phyloP scores from a whole-genome alignment of 2,797 vertebrate genomes.

The Spinus olivaceus region DNA sequence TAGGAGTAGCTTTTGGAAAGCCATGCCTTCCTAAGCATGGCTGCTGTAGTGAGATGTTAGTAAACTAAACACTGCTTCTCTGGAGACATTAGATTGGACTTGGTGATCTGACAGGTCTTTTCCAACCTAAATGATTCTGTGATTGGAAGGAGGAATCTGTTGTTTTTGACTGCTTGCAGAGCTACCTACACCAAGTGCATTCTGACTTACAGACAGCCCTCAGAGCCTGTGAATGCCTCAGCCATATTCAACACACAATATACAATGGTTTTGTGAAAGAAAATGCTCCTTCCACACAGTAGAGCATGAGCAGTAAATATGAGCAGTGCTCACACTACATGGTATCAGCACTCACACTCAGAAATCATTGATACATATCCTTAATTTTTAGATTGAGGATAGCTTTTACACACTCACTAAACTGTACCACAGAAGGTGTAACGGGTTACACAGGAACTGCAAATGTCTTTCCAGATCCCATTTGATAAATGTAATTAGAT shows the following conservation, averaged over 20 bases:
- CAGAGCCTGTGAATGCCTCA: not conserved
- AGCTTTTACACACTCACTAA: not conserved
- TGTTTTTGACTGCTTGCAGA: not conserved
- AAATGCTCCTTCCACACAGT: not conserved
- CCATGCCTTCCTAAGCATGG: not conserved
- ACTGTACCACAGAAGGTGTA: not conserved
- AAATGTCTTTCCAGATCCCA: not conserved
- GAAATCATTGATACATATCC: not conserved
- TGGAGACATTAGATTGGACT: not conserved
- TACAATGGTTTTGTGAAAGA: not conserved
- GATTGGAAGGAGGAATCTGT: not conserved
- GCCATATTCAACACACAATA: rapidly evolving
- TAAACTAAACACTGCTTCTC: not conserved
- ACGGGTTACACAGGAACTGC: not conserved
- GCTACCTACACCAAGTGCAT: not conserved
- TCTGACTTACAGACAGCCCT: not conserved
- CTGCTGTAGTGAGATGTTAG: not conserved
- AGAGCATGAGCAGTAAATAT: not conserved
- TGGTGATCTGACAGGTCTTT: not conserved
- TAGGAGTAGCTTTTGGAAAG: rapidly evolving
- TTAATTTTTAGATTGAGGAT: not conserved
- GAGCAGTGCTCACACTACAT: not conserved
- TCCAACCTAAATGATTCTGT: not conserved
- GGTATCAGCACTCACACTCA: not conserved
- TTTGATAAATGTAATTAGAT: not conserved